A percentile compares a stretch with the other conserved stretches of the same genome.
phyloP scores from a whole-genome alignment of 2,113 vertebrate species.

The Aegotheles bennettii region DNA sequence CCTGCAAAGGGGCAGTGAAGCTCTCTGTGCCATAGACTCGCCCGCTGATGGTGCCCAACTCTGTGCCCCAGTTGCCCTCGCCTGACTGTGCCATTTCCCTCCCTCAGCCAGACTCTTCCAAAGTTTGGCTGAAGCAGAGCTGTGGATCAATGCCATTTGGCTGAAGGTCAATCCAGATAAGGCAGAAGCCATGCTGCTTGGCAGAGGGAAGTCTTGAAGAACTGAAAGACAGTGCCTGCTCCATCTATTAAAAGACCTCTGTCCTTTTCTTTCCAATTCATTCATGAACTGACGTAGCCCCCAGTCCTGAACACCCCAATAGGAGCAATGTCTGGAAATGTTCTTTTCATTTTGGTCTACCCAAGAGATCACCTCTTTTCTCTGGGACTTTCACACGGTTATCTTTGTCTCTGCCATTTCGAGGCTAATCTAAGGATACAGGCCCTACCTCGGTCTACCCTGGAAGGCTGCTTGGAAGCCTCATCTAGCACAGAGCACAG shows the following conservation, averaged over 20 bases:
- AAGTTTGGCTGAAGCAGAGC: slow-evolving; percentile 17
- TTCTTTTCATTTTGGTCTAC: background rate
- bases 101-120: too few relatives aligned
- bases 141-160: slow-evolving; percentile 48
- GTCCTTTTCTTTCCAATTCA: background rate
- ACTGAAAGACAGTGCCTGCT: background rate
- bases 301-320: background rate
- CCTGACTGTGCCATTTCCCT: background rate
- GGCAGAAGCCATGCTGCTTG: slow-evolving; percentile 34
- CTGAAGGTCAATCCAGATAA: slow-evolving; percentile 40
- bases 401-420: background rate
- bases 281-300: background rate
- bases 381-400: background rate
- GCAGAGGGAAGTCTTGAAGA: slow-evolving; percentile 15
- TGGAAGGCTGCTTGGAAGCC: slow-evolving; percentile 45
- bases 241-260: background rate
- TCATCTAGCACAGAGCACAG: background rate
- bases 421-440: slow-evolving; percentile 43
- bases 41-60: background rate
- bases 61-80: background rate
- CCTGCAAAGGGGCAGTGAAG: background rate
- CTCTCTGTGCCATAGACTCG: background rate
- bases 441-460: slow-evolving; percentile 47
- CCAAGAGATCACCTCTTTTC: background rate
- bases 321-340: background rate